These are phyloP conservation scores for Stigmatopora nigra DNA, from an alignment of 2,113 vertebrate genomes.

Conservation along the genomic window DNA sequence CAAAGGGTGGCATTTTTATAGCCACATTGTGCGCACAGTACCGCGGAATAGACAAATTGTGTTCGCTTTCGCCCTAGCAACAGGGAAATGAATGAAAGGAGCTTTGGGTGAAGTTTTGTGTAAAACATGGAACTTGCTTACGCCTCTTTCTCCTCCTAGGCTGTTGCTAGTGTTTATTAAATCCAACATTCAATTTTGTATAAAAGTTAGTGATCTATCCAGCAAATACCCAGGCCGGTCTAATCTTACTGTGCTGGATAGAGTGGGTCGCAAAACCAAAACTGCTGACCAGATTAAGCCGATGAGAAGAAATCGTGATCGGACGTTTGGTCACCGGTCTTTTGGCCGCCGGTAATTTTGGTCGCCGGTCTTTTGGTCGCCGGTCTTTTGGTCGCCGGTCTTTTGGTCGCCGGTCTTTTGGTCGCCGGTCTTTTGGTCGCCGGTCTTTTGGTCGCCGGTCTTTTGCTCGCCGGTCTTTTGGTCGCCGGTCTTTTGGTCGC, in stretches of 20 bases:
- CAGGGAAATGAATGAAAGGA: conserved; percentile 60
- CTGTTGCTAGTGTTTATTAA: conserved; percentile 82
- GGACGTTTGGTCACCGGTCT: too few relatives aligned
- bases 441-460: too few relatives aligned
- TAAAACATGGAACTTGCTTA: conserved; percentile 67
- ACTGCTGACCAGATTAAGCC: conserved; percentile 55
- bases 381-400: too few relatives aligned
- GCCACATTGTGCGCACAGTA: conserved; percentile 15
- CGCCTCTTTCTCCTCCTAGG: conserved; percentile 48
- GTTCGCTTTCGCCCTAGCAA: conserved; percentile 59
- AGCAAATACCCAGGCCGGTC: conserved; percentile 76
- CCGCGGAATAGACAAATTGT: conserved; percentile 36
- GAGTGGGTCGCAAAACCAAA: conserved; percentile 73
- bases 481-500: too few relatives aligned
- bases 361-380: too few relatives aligned
- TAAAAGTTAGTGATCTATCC: conserved; percentile 86
- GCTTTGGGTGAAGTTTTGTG: conserved; percentile 48
- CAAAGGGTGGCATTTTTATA: conserved; percentile 50
- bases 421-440: too few relatives aligned
- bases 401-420: too few relatives aligned
- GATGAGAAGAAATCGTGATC: conserved; percentile 67
- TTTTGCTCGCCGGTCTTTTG: too few relatives aligned
- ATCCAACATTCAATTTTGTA: conserved; percentile 78
- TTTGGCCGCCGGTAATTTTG: too few relatives aligned
- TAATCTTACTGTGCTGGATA: conserved; percentile 63